Percentiles rank a stretch among this genome's conserved stretches.
Evolutionary conservation across 1,140 invertebrate species (phyloP).

Genomic region (Drosophila repleta): DNA sequence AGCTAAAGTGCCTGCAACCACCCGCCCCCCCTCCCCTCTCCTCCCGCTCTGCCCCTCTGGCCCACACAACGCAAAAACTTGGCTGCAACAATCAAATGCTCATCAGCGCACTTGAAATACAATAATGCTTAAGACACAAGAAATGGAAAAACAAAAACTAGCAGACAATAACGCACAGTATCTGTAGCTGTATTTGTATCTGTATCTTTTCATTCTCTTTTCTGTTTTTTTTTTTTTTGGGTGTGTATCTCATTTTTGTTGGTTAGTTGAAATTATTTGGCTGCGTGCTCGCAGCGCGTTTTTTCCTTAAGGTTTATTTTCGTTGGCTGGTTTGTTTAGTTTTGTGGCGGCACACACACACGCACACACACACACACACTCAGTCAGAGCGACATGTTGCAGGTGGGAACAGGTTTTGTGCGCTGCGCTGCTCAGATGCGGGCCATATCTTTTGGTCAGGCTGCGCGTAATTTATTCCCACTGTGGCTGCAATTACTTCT

Average conservation of each 20-base stretch:
- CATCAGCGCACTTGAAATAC: conserved; percentile 79
- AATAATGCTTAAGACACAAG: conserved; percentile 65
- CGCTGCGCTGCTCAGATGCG: conserved; percentile 60
- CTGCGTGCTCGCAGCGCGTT: conserved; percentile 55
- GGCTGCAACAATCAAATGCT: conserved; percentile 77
- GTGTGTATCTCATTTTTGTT: conserved; percentile 54
- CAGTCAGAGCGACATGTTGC: conserved; percentile 52
- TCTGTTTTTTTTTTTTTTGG: conserved; percentile 46
- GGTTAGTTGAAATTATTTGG: conserved; percentile 50
- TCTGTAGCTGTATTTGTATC: conserved; percentile 36
- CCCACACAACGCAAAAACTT: conserved; percentile 28
- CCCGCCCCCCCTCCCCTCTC: no score
- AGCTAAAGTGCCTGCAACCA: conserved; percentile 35
- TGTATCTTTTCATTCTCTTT: conserved; percentile 34
- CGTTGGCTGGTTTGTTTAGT: conserved; percentile 79
- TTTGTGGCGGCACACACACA: conserved; percentile 65
- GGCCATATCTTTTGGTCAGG: conserved; percentile 71
- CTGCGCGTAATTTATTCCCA: conserved; percentile 77
- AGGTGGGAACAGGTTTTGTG: conserved; percentile 80
- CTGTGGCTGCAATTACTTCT: conserved; percentile 71
- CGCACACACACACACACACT: conserved; percentile 26
- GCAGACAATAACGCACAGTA: conserved; percentile 54
- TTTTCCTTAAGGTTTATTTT: conserved; percentile 65
- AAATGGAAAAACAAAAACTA: conserved; percentile 4
- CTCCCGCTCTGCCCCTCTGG: not conserved